phyloP scores from a whole-genome alignment of 1,140 invertebrate genomes.

The Heliconius hermathena region DNA sequence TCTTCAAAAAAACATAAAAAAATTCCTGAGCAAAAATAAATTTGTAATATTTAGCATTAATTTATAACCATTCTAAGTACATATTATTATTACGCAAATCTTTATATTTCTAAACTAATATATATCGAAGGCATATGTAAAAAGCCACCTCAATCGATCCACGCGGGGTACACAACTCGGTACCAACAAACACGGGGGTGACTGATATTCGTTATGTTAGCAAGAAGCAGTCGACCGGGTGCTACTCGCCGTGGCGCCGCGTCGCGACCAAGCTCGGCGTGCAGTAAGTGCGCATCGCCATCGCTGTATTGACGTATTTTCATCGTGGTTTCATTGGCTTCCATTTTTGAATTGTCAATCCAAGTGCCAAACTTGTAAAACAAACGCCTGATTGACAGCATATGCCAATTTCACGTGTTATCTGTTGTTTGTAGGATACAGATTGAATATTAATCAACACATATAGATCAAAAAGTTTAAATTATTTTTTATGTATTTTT shows the following conservation, averaged over 20 bases:
- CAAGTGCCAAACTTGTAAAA: background rate
- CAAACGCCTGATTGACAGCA: background rate
- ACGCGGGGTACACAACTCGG: background rate
- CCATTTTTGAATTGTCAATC: background rate
- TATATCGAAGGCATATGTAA: background rate
- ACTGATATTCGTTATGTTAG: slow-evolving; percentile 60
- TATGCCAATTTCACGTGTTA: background rate
- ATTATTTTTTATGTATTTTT: background rate
- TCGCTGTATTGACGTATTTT: slow-evolving; percentile 42
- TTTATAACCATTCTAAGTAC: no score
- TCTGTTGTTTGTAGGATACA: background rate
- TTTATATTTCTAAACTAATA: no score
- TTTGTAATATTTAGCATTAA: no score
- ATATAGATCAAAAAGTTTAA: background rate
- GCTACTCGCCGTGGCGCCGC: slow-evolving; percentile 94
- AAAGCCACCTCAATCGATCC: slow-evolving; percentile 31
- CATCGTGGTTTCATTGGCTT: slow-evolving; percentile 29
- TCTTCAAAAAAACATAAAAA: background rate
- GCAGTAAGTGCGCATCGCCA: slow-evolving; percentile 88
- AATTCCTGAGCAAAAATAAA: no score
- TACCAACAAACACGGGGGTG: background rate
- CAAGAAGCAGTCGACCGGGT: slow-evolving; percentile 84
- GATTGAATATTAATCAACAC: background rate
- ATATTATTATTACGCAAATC: no score
- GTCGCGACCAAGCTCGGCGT: slow-evolving; percentile 95